A percentile compares a stretch with the other conserved stretches of the same genome.
Evolutionary conservation across 2,797 vertebrate species (phyloP).

Genomic region (Triplophysa yarkandensis): DNA sequence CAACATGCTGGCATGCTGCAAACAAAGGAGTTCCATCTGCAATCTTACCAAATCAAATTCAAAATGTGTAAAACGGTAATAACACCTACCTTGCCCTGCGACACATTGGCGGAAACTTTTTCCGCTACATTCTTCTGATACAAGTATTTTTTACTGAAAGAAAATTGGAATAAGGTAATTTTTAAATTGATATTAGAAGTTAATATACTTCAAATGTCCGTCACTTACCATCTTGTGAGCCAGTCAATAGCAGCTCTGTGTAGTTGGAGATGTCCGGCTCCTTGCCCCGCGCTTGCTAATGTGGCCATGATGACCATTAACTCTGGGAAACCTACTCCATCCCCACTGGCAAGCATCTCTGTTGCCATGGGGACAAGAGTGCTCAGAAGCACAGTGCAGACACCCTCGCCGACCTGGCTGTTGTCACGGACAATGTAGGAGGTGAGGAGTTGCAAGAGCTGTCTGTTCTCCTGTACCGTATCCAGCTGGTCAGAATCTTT

Average conservation of each 20-base stretch:
- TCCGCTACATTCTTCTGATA: slow-evolving; percentile 98
- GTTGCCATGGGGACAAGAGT: slow-evolving; percentile 98
- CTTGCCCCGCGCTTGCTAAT: slow-evolving; percentile 93
- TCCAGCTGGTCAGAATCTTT: slow-evolving; percentile 96
- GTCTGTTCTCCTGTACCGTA: slow-evolving; percentile 94
- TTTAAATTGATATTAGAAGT: background rate
- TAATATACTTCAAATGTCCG: background rate
- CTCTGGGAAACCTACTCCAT: slow-evolving; percentile 95
- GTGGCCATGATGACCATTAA: slow-evolving; percentile 99
- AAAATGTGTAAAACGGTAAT: background rate
- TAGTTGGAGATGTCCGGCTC: slow-evolving; percentile 94
- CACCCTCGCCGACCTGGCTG: slow-evolving; percentile 98
- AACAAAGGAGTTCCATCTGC: background rate
- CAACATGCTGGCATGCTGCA: slow-evolving; percentile 89
- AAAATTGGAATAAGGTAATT: background rate
- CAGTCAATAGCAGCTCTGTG: slow-evolving; percentile 94
- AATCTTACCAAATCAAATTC: background rate
- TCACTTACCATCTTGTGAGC: slow-evolving; percentile 93
- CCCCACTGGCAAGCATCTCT: slow-evolving; percentile 92
- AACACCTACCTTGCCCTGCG: slow-evolving; percentile 91
- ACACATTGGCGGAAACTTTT: slow-evolving; percentile 93
- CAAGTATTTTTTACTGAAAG: slow-evolving; percentile 93
- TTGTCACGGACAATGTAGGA: slow-evolving; percentile 96
- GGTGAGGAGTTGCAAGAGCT: slow-evolving; percentile 91
- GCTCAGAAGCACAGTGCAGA: slow-evolving; percentile 94